Percentiles rank a stretch among this genome's conserved stretches.
phyloP scores from a whole-genome alignment of 2,888 invertebrate genomes.

The Drosophila cognata region DNA sequence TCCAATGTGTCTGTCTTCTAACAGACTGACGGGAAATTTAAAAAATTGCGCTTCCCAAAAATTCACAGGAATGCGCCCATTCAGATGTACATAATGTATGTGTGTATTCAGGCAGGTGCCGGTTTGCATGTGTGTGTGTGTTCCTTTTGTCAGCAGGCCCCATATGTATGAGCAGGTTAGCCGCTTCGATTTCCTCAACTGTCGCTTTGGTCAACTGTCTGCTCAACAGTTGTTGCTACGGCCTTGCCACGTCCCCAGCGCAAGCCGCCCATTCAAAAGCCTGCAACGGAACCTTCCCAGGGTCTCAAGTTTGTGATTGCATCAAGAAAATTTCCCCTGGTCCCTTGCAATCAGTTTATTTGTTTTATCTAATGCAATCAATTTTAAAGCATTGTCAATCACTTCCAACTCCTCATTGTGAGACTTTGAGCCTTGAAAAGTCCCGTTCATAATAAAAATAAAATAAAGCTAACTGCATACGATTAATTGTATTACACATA shows the following conservation, averaged over 20 bases:
- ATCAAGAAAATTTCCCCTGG: constrained; percentile 37
- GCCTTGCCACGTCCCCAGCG: neutral
- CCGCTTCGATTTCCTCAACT: constrained; percentile 4
- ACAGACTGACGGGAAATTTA: constrained; percentile 80
- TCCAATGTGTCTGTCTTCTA: constrained; percentile 71
- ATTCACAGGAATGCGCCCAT: constrained; percentile 70
- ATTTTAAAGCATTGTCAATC: constrained; percentile 3
- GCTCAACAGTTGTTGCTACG: constrained; percentile 10
- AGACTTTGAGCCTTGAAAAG: neutral
- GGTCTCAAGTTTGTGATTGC: constrained; percentile 41
- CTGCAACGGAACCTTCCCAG: constrained; percentile 7
- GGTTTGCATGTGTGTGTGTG: neutral
- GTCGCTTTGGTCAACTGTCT: constrained; percentile 26
- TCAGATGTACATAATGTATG: constrained; percentile 34
- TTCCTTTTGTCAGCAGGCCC: constrained; percentile 19
- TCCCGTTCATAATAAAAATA: neutral
- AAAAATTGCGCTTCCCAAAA: constrained; percentile 80
- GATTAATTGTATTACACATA: neutral
- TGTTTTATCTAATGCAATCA: constrained; percentile 15
- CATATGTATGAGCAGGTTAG: constrained; percentile 23
- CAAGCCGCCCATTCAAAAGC: neutral
- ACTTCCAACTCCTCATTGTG: neutral
- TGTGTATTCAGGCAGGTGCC: constrained; percentile 3
- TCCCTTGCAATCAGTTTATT: constrained; percentile 29
- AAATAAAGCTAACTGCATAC: neutral